Conservation (phyloP, 2,888 invertebrate species). For the Chrysolina americana region DNA sequence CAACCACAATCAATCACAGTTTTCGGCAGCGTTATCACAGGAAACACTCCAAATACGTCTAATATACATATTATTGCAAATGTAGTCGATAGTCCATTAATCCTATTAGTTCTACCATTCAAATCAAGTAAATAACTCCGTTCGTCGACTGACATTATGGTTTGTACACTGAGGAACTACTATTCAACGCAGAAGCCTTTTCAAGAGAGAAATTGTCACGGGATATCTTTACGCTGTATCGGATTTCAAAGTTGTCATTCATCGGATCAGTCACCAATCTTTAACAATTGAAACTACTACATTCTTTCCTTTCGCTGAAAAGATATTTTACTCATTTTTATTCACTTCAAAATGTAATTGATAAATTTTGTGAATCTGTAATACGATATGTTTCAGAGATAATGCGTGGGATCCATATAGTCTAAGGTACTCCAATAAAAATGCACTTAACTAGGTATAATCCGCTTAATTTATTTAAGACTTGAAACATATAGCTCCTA, state of each 20-base stretch:
- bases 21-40: conserved; percentile 83
- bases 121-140: conserved; percentile 45
- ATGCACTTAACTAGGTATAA: too few species aligned
- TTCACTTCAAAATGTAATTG: too few species aligned
- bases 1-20: conserved; percentile 84
- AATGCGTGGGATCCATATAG: too few species aligned
- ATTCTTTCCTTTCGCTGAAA: not conserved
- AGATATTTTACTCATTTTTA: too few species aligned
- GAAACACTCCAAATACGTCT: conserved; percentile 88
- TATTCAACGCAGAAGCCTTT: conserved; percentile 14
- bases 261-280: not conserved
- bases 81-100: conserved; percentile 75
- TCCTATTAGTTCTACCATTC: conserved; percentile 23
- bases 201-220: conserved; percentile 1
- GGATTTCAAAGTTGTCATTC: conserved; percentile 27
- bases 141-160: conserved; percentile 43
- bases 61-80: conserved; percentile 84
- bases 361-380: too few species aligned
- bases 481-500: too few species aligned
- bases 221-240: conserved; percentile 27
- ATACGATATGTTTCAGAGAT: too few species aligned
- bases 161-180: not conserved
- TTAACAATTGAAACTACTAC: not conserved
- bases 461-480: too few species aligned
- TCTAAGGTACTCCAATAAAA: too few species aligned